Percentiles rank a stretch among this genome's conserved stretches.
Evolutionary conservation across 2,888 invertebrate species (phyloP).

Genomic region (Antheraea assamensis): DNA sequence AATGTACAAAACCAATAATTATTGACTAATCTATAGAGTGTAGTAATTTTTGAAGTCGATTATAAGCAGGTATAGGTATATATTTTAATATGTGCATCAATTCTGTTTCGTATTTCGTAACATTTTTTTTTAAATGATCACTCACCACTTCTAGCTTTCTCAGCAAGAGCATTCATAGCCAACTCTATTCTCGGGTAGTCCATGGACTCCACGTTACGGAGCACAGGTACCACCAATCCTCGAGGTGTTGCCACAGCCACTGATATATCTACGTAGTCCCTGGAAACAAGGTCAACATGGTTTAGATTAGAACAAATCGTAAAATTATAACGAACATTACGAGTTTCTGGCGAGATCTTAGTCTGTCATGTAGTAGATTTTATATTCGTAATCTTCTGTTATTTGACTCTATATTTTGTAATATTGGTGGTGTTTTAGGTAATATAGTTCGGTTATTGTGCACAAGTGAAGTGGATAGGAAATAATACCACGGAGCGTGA

Average conservation of each 20-base stretch:
- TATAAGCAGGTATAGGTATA: background rate
- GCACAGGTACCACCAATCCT: slow-evolving; percentile 97
- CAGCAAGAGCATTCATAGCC: slow-evolving; percentile 91
- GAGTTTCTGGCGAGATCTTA: too few species aligned
- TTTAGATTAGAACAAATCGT: too few species aligned
- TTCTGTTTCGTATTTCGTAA: background rate
- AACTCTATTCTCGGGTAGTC: slow-evolving; percentile 97
- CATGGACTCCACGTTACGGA: slow-evolving; percentile 97
- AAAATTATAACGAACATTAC: too few species aligned
- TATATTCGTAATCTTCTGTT: too few species aligned
- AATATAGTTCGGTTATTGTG: too few species aligned
- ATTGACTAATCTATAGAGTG: too few species aligned
- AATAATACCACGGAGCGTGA: too few species aligned
- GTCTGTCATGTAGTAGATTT: too few species aligned
- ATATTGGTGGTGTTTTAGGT: too few species aligned
- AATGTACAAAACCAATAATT: too few species aligned
- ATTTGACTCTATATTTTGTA: too few species aligned
- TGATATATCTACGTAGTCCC: slow-evolving; percentile 99
- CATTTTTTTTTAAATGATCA: background rate
- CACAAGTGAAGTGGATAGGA: too few species aligned
- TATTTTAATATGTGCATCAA: background rate
- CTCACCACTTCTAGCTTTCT: slow-evolving; percentile 92
- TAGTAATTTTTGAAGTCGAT: background rate
- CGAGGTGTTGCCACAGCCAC: slow-evolving; percentile 99
- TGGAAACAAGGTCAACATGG: slow-evolving; percentile 31